Evolutionary conservation across 2,113 vertebrate species (phyloP).

Genomic region (Sylvicapra grimmia): DNA sequence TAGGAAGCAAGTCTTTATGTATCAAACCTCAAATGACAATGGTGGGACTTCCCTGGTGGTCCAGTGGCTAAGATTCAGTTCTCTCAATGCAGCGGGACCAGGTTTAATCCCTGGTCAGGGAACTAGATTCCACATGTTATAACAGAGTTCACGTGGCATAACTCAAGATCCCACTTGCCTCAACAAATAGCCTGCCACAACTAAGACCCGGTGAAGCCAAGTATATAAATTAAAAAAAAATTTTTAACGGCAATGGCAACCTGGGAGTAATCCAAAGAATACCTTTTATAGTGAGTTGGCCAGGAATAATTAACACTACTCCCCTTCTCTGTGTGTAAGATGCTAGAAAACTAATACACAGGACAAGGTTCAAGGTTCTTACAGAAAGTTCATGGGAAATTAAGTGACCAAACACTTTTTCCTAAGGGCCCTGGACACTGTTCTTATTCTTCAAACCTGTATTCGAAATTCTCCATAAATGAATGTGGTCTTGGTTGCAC

Average conservation of each 20-base stretch:
- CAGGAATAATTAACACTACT: not conserved
- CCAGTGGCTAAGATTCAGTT: not conserved
- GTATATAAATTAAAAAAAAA: not conserved
- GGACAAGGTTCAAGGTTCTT: not conserved
- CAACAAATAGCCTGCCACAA: not conserved
- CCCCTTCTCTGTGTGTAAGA: not conserved
- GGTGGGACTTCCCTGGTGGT: not conserved
- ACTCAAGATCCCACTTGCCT: not conserved
- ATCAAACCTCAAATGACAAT: slow-evolving; percentile 29
- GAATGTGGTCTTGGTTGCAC: not conserved
- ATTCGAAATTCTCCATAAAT: not conserved
- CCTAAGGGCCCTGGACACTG: not conserved
- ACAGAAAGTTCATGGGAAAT: not conserved
- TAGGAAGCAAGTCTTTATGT: not conserved
- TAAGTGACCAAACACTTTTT: not conserved
- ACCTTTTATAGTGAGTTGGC: slow-evolving; percentile 23
- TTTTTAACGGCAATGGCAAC: not conserved
- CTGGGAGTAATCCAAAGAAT: slow-evolving; percentile 42
- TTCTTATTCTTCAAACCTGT: not conserved
- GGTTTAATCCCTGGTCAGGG: not conserved
- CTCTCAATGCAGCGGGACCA: not conserved
- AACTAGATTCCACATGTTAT: not conserved
- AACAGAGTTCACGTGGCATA: not conserved
- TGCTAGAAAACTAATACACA: not conserved
- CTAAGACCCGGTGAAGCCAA: not conserved